phyloP scores from a whole-genome alignment of 2,888 invertebrate genomes.

The Leucoma salicis region DNA sequence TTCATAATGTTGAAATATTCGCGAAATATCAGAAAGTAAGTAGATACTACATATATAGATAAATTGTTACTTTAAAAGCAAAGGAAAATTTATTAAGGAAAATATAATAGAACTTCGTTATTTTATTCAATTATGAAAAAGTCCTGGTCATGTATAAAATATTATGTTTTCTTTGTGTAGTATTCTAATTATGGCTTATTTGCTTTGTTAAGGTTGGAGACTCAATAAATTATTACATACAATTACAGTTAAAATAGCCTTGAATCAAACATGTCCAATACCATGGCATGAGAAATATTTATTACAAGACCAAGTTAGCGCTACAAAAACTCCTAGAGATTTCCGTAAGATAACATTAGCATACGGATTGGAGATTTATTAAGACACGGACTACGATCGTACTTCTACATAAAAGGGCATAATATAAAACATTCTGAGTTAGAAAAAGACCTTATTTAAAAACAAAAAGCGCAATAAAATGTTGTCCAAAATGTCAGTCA shows the following conservation, averaged over 20 bases:
- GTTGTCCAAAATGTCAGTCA: constrained; percentile 18
- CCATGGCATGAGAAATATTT: constrained; percentile 29
- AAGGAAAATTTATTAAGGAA: too few relatives aligned
- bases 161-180: background rate
- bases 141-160: background rate
- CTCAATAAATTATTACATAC: constrained; percentile 6
- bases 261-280: constrained; percentile 23
- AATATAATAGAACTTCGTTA: too few relatives aligned
- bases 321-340: constrained; percentile 30
- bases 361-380: constrained; percentile 20
- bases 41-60: too few relatives aligned
- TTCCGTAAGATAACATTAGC: constrained; percentile 30
- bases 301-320: constrained; percentile 25
- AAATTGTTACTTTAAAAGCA: too few relatives aligned
- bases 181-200: background rate
- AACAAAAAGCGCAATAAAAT: constrained; percentile 18
- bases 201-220: background rate
- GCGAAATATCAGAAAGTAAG: too few relatives aligned
- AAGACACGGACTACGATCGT: constrained; percentile 12
- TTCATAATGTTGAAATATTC: too few relatives aligned
- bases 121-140: constrained; percentile 19
- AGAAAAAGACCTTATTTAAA: constrained; percentile 15
- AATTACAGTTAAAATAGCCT: constrained; percentile 22
- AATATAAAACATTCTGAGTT: constrained; percentile 4
- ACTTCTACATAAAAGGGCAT: constrained; percentile 10